A percentile compares a stretch with the other conserved stretches of the same genome.
Evolutionary conservation across 2,797 vertebrate genomes (phyloP).

Genomic region (Perodicticus potto): DNA sequence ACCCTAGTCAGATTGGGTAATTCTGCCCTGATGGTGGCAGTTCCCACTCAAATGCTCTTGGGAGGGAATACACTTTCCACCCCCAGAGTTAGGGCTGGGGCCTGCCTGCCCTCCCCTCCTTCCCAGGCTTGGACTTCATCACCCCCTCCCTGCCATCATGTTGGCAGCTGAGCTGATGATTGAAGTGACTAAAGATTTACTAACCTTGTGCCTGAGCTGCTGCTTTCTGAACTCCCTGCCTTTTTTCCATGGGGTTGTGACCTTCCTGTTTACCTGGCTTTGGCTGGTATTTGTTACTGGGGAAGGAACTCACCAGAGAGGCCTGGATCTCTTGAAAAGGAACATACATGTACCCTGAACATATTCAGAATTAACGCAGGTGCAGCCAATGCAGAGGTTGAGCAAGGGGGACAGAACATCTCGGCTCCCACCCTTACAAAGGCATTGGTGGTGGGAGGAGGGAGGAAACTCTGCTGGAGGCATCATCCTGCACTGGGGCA

Average conservation of each 20-base stretch:
- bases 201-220: background rate
- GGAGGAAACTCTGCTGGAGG: background rate
- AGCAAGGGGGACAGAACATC: background rate
- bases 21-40: background rate
- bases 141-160: background rate
- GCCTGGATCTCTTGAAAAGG: background rate
- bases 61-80: background rate
- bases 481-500: background rate
- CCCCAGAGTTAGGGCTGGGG: background rate
- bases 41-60: background rate
- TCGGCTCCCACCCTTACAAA: background rate
- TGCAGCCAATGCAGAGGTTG: conserved; percentile 17
- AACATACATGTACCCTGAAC: background rate
- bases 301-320: background rate
- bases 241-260: background rate
- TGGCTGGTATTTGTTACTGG: background rate
- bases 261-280: background rate
- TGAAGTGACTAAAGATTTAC: background rate
- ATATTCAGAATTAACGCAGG: background rate
- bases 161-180: background rate
- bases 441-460: background rate
- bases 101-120: background rate
- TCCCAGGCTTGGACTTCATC: background rate
- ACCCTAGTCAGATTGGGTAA: background rate
- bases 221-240: background rate